Evolutionary conservation across 2,113 vertebrate species (phyloP).

Genomic region (Reinhardtius hippoglossoides): DNA sequence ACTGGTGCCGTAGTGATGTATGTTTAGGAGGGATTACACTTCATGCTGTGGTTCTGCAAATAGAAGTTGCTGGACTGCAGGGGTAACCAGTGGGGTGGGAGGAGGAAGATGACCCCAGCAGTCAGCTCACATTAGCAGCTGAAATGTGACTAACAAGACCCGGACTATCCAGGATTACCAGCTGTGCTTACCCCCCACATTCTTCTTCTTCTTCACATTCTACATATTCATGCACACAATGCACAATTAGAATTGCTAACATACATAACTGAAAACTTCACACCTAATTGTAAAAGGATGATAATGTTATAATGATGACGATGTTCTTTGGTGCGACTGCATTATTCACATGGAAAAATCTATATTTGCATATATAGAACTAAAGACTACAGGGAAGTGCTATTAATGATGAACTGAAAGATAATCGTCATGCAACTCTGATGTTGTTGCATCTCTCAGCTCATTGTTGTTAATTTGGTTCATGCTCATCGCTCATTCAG

Average conservation of each 20-base stretch:
- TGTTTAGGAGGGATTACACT: constrained; percentile 63
- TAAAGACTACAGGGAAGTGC: background rate
- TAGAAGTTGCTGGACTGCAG: constrained; percentile 73
- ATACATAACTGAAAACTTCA: constrained; percentile 39
- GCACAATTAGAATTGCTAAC: constrained; percentile 58
- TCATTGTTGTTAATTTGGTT: background rate
- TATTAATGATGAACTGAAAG: background rate
- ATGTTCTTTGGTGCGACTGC: background rate
- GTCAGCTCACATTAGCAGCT: constrained; percentile 78
- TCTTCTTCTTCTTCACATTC: constrained; percentile 31
- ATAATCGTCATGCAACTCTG: background rate
- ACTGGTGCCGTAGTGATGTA: constrained; percentile 25
- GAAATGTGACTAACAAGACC: constrained; percentile 73
- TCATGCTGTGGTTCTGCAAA: constrained; percentile 72
- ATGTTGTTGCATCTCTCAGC: background rate
- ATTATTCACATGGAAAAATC: background rate
- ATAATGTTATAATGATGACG: background rate
- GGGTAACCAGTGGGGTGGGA: constrained; percentile 71
- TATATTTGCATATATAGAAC: background rate
- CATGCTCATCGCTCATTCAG: background rate
- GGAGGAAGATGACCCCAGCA: constrained; percentile 74
- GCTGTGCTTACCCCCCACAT: constrained; percentile 57
- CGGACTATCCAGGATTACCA: constrained; percentile 61
- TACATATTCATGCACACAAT: constrained; percentile 42
- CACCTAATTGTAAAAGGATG: constrained; percentile 43